Base-by-base conservation (phyloP, 2,888 invertebrate species). In the Chymomyza caudatula region DNA sequence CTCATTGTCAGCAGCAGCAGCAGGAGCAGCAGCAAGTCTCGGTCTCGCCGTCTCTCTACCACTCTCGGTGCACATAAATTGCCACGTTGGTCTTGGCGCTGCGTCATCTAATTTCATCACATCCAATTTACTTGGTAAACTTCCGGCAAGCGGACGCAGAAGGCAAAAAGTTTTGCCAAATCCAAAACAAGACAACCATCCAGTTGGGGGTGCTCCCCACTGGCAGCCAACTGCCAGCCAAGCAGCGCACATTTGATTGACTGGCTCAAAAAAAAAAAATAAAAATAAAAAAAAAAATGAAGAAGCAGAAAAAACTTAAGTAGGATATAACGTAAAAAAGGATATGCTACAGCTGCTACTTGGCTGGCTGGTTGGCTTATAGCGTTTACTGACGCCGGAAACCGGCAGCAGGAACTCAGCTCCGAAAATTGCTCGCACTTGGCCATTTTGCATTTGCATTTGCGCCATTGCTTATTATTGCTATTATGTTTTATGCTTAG, bases 51-150 rank as follows among this genome's bases (percentile, higher is more conserved):
- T 51, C n/a, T n/a, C 23, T 37, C 19, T 4, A 4, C 0, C 42
- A 17, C 20, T 51, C n/a, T 17, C 2, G 13, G 5, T 17, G 2
- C 49, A 2, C 42, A 29, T n/a, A 47, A 47, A 17, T 47, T 47
- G 44, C 44, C 44, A 51, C 51, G 19, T 51, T 51, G 51, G 51
- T 13, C 20, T 20, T 51, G 51, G 22, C 55, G 62, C 62, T 51
- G 62, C 55, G 56, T 62, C 62, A 62, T 56, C 62, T 62, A 56
- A 62, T 62, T 62, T 62, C 62, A 62, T 62, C 62, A 62, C 62
- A 62, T 62, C 56, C 56, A 62, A 56, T 62, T 62, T 62, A 56
- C 62, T 62, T 42, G 42, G 62, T 56, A 62, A 62, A 62, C 62
- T 62, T 62, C 62, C 62, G 62, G 62, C 56, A 62, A 62, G 42